Base-by-base conservation (phyloP, 1,140 invertebrate species). In the Oscheius sp. region DNA sequence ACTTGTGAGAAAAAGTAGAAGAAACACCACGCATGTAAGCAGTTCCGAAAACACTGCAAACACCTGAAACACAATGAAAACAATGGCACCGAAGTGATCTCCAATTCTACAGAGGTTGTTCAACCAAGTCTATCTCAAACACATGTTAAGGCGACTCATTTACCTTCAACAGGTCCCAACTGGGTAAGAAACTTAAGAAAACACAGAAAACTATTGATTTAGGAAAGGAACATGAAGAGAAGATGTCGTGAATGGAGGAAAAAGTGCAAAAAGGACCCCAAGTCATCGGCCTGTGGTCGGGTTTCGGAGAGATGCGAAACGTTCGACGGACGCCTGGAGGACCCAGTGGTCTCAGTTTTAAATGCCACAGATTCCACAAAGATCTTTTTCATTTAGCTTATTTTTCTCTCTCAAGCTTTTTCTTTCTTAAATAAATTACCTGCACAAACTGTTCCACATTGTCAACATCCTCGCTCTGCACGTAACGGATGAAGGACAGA, bases 391-490 rank as follows among this genome's bases (percentile, higher is more conserved):
- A n/a, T n/a, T n/a, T n/a, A n/a, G n/a, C n/a, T n/a, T n/a, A n/a
- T n/a, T n/a, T n/a, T n/a, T n/a, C n/a, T n/a, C n/a, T n/a, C n/a
- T n/a, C n/a, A n/a, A n/a, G n/a, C n/a, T n/a, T n/a, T n/a, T n/a
- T n/a, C n/a, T n/a, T n/a, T n/a, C n/a, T n/a, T n/a, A 20, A 52
- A 29, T 32, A 38, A 38, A 65, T 52, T 52, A 78, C 76, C 63
- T 78, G 77, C 18, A 82, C 70, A 64, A 84, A 80, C 63, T 77
- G 74, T 62, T 84, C 80, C 4, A 82, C 77, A 68, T 83, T 83
- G 55, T 84, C 77, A 26, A 80, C 73, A 69, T 83, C 82, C 66
- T 83, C 83, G 31, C 71, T 78, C 31, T 84, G 80, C 45, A 84
- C 80, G 73, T 79, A 83, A 36, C 83, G 74, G 13, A 83, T 65